Base-by-base conservation (phyloP, 1,140 invertebrate species). In the Formica selysi region DNA sequence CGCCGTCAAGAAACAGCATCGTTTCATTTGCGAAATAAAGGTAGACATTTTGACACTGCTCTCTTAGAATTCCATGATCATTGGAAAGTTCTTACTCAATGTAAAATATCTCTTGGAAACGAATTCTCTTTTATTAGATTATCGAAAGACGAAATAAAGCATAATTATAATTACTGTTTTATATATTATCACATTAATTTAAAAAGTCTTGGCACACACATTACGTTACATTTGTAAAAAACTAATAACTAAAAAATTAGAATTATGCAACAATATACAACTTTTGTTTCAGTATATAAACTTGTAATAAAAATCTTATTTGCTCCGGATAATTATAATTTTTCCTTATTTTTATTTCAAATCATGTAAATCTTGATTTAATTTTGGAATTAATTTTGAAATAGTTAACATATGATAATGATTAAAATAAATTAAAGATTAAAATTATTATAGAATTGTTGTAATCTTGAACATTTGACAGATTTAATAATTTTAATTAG, bases 21-120 rank as follows among this genome's bases (percentile, higher is more conserved):
- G 36, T 81, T 59, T 29, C 38, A 22, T 81, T 57, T 57, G 67
- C 26, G 10, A 73, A 73, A 73, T 81, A 81, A 81, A 32, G 19
- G 7, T 59, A 81, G 67, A n/a, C 51, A 71, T 59, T 70, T 51
- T 29, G 36, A 81, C 41, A 38, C 8, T 54, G 67, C 26, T 32
- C 38, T 11, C 65, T 48, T 48, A 36, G 51, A 59, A 73, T 81
- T 59, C 54, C 26, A 19, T 22, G n/a, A 80, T 57, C 67, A 51
- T 73, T 81, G 38, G 79, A 81, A 81, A 81, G 79, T 81, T 81
- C 36, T 73, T 71, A 11, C 79, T 73, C 32, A 16, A 81, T n/a
- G 16, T 10, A 68, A 73, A 59, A 73, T 38, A 48, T 22, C 38
- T 61, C 36, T 81, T 38, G 19, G 54, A 81, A 81, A 81, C 51